Percentiles rank a stretch among this genome's conserved stretches.
phyloP scores from a whole-genome alignment of 1,140 invertebrate genomes.

The Drosophila prosaltans region DNA sequence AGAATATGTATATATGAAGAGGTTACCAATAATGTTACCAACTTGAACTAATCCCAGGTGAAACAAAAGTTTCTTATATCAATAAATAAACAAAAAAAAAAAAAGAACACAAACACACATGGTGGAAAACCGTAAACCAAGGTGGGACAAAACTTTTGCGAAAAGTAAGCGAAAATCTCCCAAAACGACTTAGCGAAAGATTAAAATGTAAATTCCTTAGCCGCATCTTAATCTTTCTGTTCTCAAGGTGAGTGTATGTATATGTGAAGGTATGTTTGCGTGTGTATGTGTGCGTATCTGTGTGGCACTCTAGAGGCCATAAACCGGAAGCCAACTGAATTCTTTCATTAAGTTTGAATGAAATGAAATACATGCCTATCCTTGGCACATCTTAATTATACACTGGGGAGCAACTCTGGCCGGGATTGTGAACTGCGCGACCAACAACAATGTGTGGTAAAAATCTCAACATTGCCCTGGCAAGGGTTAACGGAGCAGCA shows the following conservation, averaged over 20 bases:
- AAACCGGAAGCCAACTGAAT: constrained; percentile 34
- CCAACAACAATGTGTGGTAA: constrained; percentile 53
- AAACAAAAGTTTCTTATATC: constrained; percentile 53
- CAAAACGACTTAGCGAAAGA: constrained; percentile 67
- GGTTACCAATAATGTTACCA: constrained; percentile 12
- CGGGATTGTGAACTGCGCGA: constrained; percentile 34
- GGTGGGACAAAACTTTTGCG: constrained; percentile 28
- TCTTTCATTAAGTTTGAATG: constrained; percentile 78
- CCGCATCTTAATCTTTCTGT: constrained; percentile 11
- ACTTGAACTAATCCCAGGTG: constrained; percentile 64
- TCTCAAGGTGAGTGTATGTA: constrained; percentile 7
- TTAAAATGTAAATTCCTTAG: constrained; percentile 77
- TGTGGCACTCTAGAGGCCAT: constrained; percentile 8
- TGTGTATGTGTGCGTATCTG: constrained; percentile 7
- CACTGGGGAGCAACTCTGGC: constrained; percentile 72
- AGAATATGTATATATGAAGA: not conserved
- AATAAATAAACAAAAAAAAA: constrained; percentile 42
- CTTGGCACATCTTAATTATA: constrained; percentile 73
- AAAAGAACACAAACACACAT: constrained; percentile 13
- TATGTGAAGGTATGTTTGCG: not conserved
- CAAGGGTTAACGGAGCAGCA: constrained; percentile 50
- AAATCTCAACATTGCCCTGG: constrained; percentile 60
- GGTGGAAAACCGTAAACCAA: not conserved
- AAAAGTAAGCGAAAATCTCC: constrained; percentile 60
- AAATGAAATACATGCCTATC: constrained; percentile 53